Evolutionary conservation across 1,140 invertebrate species (phyloP), one percentile per base, ranked within the genome.

Genomic region (Zaprionus capensis): DNA sequence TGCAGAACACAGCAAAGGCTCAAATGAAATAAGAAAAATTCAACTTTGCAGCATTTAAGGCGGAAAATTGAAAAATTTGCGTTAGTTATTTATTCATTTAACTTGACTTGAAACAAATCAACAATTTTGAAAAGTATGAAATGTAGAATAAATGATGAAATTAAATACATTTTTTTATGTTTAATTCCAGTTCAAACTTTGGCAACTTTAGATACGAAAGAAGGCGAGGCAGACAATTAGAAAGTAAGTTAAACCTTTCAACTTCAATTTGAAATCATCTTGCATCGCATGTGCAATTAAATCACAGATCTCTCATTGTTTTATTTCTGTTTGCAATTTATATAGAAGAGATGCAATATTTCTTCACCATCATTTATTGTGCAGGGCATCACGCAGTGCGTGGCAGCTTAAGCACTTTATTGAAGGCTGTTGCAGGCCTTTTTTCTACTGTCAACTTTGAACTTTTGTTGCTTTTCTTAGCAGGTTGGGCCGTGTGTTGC

Each of bases 381-480:
- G 12, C 9, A 14, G 20, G 4, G 20, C 46, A 24, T 24, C 20
- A 3, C 7, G 2, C 4, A 51, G 46, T 51, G n/a, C 46, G 46
- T 4, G 14, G 4, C 20, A 51, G 22, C 46, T 22, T 11, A 14
- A 14, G 3, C 20, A 9, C 20, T 12, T 4, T n/a, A 12, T 20
- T 1, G 17, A 6, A 59, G 17, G 11, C 12, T 38, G 31, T 14
- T 58, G 31, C 20, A 22, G 41, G 34, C 36, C 6, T n/a, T 41
- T 15, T 28, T 51, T 63, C 51, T 34, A 63, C 49, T n/a, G 46
- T 34, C 56, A 59, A 46, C 58, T 49, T 49, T 28, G 41, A 68
- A 58, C 41, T 49, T 68, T 59, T 68, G 66, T 49, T 17, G 9
- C 36, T 12, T 69, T 69, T 68, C 34, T 46, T 51, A 38, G 26